phyloP scores from a whole-genome alignment of 2,797 vertebrate species.

The Distichodus sexfasciatus region DNA sequence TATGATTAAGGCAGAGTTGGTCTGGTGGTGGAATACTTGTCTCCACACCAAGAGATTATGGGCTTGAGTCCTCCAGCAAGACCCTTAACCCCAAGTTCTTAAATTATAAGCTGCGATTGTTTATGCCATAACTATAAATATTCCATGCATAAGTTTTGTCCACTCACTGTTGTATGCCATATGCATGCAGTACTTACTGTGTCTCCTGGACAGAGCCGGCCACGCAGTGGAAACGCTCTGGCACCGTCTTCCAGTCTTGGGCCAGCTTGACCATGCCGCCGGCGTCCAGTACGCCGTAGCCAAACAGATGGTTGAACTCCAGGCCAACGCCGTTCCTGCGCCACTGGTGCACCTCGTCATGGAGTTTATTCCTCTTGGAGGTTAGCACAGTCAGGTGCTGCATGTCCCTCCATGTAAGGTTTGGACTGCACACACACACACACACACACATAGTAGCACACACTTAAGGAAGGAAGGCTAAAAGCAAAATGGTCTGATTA shows the following conservation, averaged over 20 bases:
- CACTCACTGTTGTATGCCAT: background rate
- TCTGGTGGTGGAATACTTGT: no score
- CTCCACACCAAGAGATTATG: no score
- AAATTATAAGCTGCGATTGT: no score
- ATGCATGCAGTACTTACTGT: constrained; percentile 80
- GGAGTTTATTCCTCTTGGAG: constrained; percentile 97
- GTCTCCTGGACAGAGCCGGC: constrained; percentile 90
- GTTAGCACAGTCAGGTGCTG: constrained; percentile 97
- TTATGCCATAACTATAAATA: no score
- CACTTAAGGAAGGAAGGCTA: background rate
- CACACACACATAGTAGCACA: constrained; percentile 1
- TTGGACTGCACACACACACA: constrained; percentile 68
- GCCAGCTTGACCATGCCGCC: constrained; percentile 98
- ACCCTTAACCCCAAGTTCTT: no score
- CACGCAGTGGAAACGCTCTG: constrained; percentile 96
- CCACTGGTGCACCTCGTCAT: constrained; percentile 97
- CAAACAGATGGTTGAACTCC: constrained; percentile 99
- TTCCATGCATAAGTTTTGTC: no score
- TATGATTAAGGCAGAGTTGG: no score
- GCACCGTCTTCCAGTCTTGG: constrained; percentile 95
- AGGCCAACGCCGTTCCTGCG: constrained; percentile 93
- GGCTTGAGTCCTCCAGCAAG: no score
- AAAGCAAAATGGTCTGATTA: background rate
- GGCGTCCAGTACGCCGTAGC: constrained; percentile 94
- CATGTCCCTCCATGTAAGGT: constrained; percentile 96